Evolutionary conservation across 2,113 vertebrate genomes (phyloP).

Genomic region (Malaclemys terrapin): DNA sequence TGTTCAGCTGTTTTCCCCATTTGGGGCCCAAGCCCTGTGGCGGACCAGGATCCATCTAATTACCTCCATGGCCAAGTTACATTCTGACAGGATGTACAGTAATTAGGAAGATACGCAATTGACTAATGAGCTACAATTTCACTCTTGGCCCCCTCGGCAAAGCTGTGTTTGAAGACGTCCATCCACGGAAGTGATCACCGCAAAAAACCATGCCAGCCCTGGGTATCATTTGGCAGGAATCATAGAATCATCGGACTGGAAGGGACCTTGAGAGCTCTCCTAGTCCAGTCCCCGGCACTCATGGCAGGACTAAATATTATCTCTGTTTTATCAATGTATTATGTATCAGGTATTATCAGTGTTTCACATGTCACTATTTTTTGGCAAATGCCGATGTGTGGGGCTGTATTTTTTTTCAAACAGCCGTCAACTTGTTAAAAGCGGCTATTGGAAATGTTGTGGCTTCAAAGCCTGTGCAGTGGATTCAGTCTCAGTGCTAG

Average conservation of each 20-base stretch:
- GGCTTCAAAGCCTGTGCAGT: too few relatives aligned
- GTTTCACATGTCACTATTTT: neutral
- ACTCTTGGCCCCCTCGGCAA: conserved; percentile 55
- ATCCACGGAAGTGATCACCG: conserved; percentile 41
- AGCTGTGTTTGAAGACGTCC: conserved; percentile 49
- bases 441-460: too few relatives aligned
- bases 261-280: too few relatives aligned
- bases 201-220: conserved; percentile 8
- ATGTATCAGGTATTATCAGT: neutral
- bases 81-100: conserved; percentile 34
- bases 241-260: neutral
- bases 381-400: neutral
- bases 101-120: conserved; percentile 69
- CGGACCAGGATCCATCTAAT: conserved; percentile 69
- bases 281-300: too few relatives aligned
- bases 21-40: conserved; percentile 45
- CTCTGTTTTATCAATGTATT: too few relatives aligned
- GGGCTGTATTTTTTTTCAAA: too few relatives aligned
- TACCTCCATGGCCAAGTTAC: conserved; percentile 61
- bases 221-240: conserved; percentile 11
- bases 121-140: conserved; percentile 64
- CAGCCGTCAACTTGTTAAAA: too few relatives aligned
- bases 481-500: too few relatives aligned
- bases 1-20: neutral
- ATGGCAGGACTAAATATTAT: too few relatives aligned